These are phyloP conservation scores for Amblyteles armatorius DNA, from an alignment of 2,888 invertebrate species.

Conservation along the genomic window DNA sequence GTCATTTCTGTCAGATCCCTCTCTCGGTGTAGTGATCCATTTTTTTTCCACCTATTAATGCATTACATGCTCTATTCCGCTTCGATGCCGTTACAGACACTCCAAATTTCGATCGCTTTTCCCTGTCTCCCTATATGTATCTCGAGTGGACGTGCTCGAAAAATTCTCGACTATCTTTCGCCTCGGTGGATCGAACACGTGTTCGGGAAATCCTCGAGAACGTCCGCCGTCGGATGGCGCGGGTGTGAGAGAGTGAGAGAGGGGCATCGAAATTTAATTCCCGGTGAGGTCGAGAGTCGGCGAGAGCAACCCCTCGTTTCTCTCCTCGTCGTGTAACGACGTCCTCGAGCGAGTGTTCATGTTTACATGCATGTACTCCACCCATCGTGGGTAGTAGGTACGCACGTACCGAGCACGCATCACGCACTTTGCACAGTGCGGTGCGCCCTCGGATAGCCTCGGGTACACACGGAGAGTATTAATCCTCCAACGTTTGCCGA, in stretches of 20 bases:
- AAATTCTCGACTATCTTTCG: conserved; percentile 50
- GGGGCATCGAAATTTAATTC: conserved; percentile 59
- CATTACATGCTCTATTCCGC: neutral
- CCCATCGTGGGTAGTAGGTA: conserved; percentile 66
- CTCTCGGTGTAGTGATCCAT: neutral
- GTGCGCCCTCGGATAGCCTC: conserved; percentile 11
- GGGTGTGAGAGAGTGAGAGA: neutral
- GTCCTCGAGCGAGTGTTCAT: conserved; percentile 72
- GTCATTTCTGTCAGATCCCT: too few species aligned
- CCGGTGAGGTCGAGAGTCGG: conserved; percentile 64
- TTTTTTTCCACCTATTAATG: neutral
- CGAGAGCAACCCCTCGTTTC: conserved; percentile 66
- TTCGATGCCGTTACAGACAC: conserved; percentile 14
- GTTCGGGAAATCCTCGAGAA: conserved; percentile 48
- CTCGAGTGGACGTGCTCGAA: conserved; percentile 38
- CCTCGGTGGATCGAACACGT: conserved; percentile 55
- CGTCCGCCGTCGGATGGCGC: conserved; percentile 4
- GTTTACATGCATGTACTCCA: conserved; percentile 72
- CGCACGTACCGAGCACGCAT: conserved; percentile 56
- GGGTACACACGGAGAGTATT: conserved; percentile 19
- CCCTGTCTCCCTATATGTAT: neutral
- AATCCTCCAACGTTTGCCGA: conserved; percentile 48
- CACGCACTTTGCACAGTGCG: conserved; percentile 63
- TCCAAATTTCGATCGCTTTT: conserved; percentile 25
- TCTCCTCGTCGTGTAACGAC: conserved; percentile 70